Base-by-base conservation (phyloP, 2,888 invertebrate species). In the Vanessa cardui region DNA sequence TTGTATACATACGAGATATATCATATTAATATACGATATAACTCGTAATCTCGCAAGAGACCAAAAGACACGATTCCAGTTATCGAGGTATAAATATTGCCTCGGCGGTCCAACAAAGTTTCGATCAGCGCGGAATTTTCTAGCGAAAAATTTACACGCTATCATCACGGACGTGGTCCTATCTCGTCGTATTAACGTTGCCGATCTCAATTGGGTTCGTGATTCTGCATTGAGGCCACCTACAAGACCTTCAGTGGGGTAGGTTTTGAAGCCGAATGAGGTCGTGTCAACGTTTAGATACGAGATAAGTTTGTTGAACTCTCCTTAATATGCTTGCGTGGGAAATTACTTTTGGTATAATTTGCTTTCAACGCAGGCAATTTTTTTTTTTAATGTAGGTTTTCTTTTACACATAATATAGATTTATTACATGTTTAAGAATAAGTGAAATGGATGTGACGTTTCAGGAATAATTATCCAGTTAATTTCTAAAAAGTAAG, bases 201-300 rank as follows among this genome's bases (percentile, higher is more conserved):
- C 62, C 78, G 73, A 77, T 76, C 77, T 70, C 79, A 82, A 86
- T 86, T 83, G 85, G 78, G 78, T 84, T 83, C 86, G 86, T 86
- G 86, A 82, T 80, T 81, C 72, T 76, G 86, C 86, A 86, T 85
- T 69, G 68, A 68, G 66, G 66, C 69, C 60, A 61, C 52, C 64
- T 64, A 65, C 66, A 66, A 66, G 60, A 47, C 39, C 66, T 66
- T 56, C 61, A 50, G 52, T 31, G 2, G 65, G 60, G 60, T 64
- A 45, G 52, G 70, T 39, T 39, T 68, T 74, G 71, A 21, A 59
- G 16, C 12, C 50, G 49, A 59, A 64, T 59, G 52, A 26, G 59
- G 64, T 59, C 31, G 45, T 45, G 52, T 50, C 59, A 52, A 52
- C 59, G 64, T 52, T 56, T 59, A 59, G 59, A 59, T 64, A 20